These are phyloP conservation scores for Tipula helvola DNA, from an alignment of 2,888 invertebrate species.

Conservation along the genomic window DNA sequence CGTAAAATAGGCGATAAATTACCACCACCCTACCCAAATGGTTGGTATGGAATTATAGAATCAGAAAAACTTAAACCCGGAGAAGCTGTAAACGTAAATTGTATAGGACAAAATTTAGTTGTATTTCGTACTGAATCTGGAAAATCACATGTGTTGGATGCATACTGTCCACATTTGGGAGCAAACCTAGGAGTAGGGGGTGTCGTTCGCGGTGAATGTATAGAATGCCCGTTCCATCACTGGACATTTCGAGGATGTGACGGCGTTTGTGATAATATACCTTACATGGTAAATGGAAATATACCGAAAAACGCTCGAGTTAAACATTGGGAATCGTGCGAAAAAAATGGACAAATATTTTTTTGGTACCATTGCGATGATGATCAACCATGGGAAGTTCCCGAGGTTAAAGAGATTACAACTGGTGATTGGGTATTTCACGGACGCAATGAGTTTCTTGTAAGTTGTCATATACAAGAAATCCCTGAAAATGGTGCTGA, in stretches of 20 bases:
- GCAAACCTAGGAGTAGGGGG: slow-evolving; percentile 77
- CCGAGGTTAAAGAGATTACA: slow-evolving; percentile 42
- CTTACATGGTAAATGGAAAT: slow-evolving; percentile 46
- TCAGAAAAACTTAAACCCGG: slow-evolving; percentile 44
- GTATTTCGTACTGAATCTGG: slow-evolving; percentile 54
- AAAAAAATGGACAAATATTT: slow-evolving; percentile 62
- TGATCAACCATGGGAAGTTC: slow-evolving; percentile 56
- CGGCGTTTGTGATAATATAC: slow-evolving; percentile 63
- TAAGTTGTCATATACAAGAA: slow-evolving; percentile 74
- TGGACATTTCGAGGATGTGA: slow-evolving; percentile 69
- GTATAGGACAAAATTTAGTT: slow-evolving; percentile 58
- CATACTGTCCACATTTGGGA: slow-evolving; percentile 84
- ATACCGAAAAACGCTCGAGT: slow-evolving; percentile 57
- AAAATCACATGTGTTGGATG: slow-evolving; percentile 56
- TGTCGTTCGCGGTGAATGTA: slow-evolving; percentile 58
- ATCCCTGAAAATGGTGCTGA: slow-evolving; percentile 87
- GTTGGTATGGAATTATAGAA: slow-evolving; percentile 74
- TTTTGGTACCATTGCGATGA: slow-evolving; percentile 72
- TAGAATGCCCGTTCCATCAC: slow-evolving; percentile 82
- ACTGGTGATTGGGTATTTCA: slow-evolving; percentile 48
- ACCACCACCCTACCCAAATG: slow-evolving; percentile 80
- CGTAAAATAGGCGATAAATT: slow-evolving; percentile 48
- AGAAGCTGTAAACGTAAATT: slow-evolving; percentile 47
- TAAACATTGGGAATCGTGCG: slow-evolving; percentile 53
- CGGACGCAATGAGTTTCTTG: slow-evolving; percentile 65